Evolutionary conservation across 1,140 invertebrate species (phyloP).

Genomic region (Lamellibrachia luymesi): DNA sequence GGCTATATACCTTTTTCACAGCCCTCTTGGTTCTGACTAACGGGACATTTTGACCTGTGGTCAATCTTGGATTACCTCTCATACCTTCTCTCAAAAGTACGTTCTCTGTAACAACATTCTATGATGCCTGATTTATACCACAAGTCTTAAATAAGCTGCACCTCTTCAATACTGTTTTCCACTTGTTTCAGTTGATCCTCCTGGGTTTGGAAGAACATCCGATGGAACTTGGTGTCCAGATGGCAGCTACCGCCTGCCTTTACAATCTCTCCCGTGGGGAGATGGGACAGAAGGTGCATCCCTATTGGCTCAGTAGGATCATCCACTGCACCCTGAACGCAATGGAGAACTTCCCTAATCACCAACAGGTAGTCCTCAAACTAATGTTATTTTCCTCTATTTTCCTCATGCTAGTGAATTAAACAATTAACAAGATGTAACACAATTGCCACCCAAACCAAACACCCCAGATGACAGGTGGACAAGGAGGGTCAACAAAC

Average conservation of each 20-base stretch:
- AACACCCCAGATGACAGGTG: no score
- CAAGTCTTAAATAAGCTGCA: background rate
- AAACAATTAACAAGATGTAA: background rate
- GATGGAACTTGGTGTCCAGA: conserved; percentile 70
- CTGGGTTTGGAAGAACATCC: conserved; percentile 70
- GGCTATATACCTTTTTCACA: no score
- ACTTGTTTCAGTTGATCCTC: conserved; percentile 64
- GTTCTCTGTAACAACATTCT: background rate
- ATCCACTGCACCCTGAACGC: conserved; percentile 71
- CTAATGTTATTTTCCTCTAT: background rate
- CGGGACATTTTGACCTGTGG: background rate
- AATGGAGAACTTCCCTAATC: conserved; percentile 72
- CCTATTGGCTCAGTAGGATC: conserved; percentile 66
- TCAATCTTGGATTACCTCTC: background rate
- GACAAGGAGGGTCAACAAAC: no score
- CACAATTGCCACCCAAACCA: no score
- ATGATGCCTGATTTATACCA: background rate
- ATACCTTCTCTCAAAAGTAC: background rate
- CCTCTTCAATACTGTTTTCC: background rate
- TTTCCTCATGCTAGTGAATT: background rate
- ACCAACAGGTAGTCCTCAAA: conserved; percentile 59
- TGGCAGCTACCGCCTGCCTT: conserved; percentile 78
- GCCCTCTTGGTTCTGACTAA: background rate
- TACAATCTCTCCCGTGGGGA: conserved; percentile 77
- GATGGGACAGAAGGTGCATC: conserved; percentile 68